A percentile compares a stretch with the other conserved stretches of the same genome.
Conservation (phyloP, 1,140 invertebrate genomes). For the Drosophila novamexicana region DNA sequence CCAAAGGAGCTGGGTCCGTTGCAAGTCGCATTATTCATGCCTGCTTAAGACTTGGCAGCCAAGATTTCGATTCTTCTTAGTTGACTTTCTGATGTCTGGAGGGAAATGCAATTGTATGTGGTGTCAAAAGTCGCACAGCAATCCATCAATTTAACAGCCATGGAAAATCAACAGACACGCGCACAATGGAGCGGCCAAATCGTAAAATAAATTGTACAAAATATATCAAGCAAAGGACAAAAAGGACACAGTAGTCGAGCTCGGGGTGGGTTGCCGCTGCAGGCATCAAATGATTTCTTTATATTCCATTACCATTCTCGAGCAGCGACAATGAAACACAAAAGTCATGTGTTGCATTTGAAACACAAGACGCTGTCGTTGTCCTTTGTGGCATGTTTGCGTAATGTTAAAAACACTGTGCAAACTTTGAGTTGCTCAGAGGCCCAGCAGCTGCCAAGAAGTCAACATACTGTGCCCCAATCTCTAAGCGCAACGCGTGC, state of each 20-base stretch:
- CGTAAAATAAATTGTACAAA: constrained; percentile 68
- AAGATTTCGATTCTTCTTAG: constrained; percentile 41
- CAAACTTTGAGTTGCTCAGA: constrained; percentile 67
- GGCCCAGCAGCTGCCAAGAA: constrained; percentile 52
- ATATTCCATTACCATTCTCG: constrained; percentile 43
- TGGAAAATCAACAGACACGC: constrained; percentile 56
- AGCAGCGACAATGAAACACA: constrained; percentile 34
- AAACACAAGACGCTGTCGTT: constrained; percentile 7
- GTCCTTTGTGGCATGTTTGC: constrained; percentile 71
- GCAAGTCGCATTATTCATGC: constrained; percentile 55
- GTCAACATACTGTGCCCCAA: constrained; percentile 62
- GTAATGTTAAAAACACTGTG: constrained; percentile 67
- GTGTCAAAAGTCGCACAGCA: constrained; percentile 79
- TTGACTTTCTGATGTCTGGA: constrained; percentile 15
- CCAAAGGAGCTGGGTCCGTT: constrained; percentile 24
- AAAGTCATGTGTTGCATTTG: constrained; percentile 20
- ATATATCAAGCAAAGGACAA: constrained; percentile 59
- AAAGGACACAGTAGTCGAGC: constrained; percentile 56
- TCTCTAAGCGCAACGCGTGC: constrained; percentile 65
- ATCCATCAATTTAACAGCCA: constrained; percentile 81
- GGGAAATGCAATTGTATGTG: constrained; percentile 61
- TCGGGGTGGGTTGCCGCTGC: constrained; percentile 46
- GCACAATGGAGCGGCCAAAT: constrained; percentile 56
- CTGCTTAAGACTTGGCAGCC: constrained; percentile 49
- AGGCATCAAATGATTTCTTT: constrained; percentile 56